Evolutionary conservation across 2,888 invertebrate genomes (phyloP).

Genomic region (Drosophila longiperda): DNA sequence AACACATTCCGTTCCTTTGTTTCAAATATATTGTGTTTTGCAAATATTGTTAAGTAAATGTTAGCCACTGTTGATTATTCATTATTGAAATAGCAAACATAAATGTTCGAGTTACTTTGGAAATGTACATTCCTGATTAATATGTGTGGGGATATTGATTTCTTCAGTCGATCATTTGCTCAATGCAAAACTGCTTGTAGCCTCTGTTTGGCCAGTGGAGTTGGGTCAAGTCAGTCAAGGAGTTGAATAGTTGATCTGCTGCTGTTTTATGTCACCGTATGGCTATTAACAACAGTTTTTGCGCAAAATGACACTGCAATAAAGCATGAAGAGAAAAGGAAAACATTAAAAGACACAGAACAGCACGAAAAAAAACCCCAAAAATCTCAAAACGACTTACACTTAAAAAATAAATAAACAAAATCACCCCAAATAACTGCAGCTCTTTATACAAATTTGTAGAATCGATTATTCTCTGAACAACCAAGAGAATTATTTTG

Average conservation of each 20-base stretch:
- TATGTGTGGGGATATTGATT: background rate
- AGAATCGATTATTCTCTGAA: background rate
- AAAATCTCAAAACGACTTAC: background rate
- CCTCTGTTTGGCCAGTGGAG: background rate
- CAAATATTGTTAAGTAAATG: background rate
- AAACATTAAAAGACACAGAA: slow-evolving; percentile 63
- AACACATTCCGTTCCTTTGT: background rate
- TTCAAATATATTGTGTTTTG: background rate
- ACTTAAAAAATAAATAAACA: background rate
- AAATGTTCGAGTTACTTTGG: background rate
- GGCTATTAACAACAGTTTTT: slow-evolving; percentile 79
- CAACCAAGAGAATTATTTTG: background rate
- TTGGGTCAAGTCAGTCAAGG: background rate
- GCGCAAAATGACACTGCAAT: slow-evolving; percentile 77
- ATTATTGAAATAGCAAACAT: background rate
- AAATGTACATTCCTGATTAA: background rate
- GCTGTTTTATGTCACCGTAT: slow-evolving; percentile 56
- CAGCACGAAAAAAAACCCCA: background rate
- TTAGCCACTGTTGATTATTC: background rate
- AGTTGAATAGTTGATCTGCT: background rate
- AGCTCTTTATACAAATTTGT: background rate
- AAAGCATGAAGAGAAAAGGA: slow-evolving; percentile 56
- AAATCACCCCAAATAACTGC: background rate
- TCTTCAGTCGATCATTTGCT: background rate
- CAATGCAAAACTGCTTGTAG: background rate